phyloP scores from a whole-genome alignment of 2,797 vertebrate species.

The Dromococcyx pavoninus region DNA sequence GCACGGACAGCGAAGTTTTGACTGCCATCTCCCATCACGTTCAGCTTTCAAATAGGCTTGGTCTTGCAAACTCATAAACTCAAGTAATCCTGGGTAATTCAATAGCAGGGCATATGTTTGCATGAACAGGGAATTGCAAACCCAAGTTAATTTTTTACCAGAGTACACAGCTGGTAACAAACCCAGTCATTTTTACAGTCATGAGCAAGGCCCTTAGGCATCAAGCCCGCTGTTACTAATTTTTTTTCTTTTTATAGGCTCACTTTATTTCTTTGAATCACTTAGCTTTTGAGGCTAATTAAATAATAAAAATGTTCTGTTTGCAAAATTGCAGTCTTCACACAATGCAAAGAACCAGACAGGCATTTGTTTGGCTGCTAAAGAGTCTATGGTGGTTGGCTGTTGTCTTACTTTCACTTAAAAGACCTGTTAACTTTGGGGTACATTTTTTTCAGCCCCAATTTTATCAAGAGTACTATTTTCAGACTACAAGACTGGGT shows the following conservation, averaged over 20 bases:
- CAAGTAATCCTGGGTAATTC: neutral
- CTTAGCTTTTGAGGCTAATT: conserved; percentile 50
- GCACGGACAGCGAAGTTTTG: neutral
- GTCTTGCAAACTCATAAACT: neutral
- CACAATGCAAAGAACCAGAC: neutral
- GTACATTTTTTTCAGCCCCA: neutral
- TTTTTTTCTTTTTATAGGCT: conserved; percentile 16
- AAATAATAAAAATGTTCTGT: conserved; percentile 56
- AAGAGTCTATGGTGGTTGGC: neutral
- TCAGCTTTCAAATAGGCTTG: neutral
- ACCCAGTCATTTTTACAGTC: conserved; percentile 9
- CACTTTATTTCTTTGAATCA: conserved; percentile 25
- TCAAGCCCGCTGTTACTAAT: conserved; percentile 4
- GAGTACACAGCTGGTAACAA: neutral
- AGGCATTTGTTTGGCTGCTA: neutral
- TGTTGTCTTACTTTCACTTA: neutral
- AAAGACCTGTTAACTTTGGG: neutral
- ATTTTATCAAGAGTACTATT: neutral
- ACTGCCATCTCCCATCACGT: fast-evolving
- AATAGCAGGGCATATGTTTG: neutral
- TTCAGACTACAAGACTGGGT: neutral
- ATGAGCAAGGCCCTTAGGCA: conserved; percentile 11
- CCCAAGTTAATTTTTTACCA: conserved; percentile 3
- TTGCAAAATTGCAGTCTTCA: conserved; percentile 35
- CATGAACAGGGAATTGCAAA: neutral